Conservation (phyloP, 1,140 invertebrate species). For the Phenacoccus solenopsis region DNA sequence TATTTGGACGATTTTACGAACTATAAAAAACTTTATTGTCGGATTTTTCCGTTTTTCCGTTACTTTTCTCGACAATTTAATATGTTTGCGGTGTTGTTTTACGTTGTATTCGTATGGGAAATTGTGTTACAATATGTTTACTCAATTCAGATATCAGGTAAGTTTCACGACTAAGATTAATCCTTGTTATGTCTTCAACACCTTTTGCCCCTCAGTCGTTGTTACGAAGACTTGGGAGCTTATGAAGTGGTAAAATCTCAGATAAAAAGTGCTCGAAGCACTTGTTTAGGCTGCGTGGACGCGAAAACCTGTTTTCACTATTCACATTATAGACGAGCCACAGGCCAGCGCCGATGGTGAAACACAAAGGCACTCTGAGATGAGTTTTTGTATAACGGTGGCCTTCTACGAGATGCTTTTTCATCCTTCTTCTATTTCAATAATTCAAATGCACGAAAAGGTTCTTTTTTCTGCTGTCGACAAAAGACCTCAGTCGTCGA, state of each 20-base stretch:
- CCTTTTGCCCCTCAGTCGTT: too few relatives aligned
- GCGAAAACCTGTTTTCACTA: not conserved
- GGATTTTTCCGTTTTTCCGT: not conserved
- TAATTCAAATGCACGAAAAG: too few relatives aligned
- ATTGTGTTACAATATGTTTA: not conserved
- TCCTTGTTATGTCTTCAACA: too few relatives aligned
- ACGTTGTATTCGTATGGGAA: not conserved
- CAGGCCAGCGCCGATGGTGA: too few relatives aligned
- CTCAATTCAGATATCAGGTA: not conserved
- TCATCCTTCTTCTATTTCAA: not conserved
- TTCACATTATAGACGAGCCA: too few relatives aligned
- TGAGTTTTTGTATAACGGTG: not conserved
- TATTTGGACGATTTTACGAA: not conserved
- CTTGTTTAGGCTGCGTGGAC: not conserved
- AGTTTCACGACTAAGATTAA: too few relatives aligned
- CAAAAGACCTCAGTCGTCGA: too few relatives aligned
- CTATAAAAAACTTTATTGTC: not conserved
- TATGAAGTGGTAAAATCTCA: too few relatives aligned
- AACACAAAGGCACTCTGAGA: not conserved
- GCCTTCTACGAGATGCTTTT: not conserved
- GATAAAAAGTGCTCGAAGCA: not conserved
- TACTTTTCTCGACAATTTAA: not conserved
- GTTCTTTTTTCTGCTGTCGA: too few relatives aligned
- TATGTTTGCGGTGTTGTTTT: not conserved
- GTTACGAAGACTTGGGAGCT: too few relatives aligned